Evolutionary conservation across 2,888 invertebrate genomes (phyloP).

Genomic region (Rhynchonema sp.): DNA sequence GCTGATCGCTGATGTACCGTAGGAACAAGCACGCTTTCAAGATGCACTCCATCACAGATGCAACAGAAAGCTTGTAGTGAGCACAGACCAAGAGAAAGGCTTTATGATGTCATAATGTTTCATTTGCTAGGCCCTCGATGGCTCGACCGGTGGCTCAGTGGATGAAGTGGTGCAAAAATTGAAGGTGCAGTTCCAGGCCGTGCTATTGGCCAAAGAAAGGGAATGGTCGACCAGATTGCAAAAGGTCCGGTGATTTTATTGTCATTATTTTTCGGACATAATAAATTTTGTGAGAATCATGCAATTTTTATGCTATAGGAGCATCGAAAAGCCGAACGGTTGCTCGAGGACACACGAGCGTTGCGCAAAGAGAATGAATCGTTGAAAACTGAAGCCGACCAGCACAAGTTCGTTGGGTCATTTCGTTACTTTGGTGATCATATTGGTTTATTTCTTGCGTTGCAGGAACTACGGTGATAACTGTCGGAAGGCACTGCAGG

Average conservation of each 20-base stretch:
- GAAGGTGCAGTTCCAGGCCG: slow-evolving; percentile 27
- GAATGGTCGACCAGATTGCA: slow-evolving; percentile 9
- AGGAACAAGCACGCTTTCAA: no score
- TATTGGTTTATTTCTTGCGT: no score
- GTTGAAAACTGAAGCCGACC: not conserved
- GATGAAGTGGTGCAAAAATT: slow-evolving; percentile 12
- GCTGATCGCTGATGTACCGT: not conserved
- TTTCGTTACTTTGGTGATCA: no score
- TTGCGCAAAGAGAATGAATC: not conserved
- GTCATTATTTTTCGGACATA: not conserved
- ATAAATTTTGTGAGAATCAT: not conserved
- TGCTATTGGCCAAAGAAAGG: slow-evolving; percentile 26
- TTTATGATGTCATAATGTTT: no score
- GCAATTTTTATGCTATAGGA: no score
- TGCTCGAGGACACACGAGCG: not conserved
- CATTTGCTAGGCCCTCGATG: no score
- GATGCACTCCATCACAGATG: no score
- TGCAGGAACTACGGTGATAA: no score
- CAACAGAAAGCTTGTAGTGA: no score
- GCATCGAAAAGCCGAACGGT: not conserved
- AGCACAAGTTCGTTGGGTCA: not conserved
- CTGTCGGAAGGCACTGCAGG: not conserved
- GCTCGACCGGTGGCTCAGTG: slow-evolving; percentile 21
- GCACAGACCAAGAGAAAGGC: no score
- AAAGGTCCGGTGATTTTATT: not conserved